phyloP scores from a whole-genome alignment of 2,888 invertebrate species.

The Mamestra brassicae region DNA sequence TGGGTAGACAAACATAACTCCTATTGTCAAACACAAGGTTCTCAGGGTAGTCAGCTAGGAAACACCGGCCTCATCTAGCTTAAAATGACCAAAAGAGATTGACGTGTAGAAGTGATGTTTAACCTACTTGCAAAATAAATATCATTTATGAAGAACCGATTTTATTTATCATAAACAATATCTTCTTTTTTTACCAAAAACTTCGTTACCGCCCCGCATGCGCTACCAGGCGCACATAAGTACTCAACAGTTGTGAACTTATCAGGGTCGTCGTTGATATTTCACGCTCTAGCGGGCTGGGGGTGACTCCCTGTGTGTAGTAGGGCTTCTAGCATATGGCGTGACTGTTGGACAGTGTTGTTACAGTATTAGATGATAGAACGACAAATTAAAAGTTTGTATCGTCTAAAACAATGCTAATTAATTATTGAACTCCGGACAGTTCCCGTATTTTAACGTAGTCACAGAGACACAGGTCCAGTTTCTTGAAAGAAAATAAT shows the following conservation, averaged over 20 bases:
- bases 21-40: background rate
- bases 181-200: constrained; percentile 1
- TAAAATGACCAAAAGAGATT: too few relatives aligned
- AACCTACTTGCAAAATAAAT: too few relatives aligned
- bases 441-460: too few relatives aligned
- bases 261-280: constrained; percentile 56
- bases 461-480: too few relatives aligned
- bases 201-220: background rate
- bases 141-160: background rate
- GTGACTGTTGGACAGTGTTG: constrained; percentile 25
- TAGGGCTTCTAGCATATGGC: constrained; percentile 53
- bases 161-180: background rate
- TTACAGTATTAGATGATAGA: constrained; percentile 2
- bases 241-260: constrained; percentile 40
- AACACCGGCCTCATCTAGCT: too few relatives aligned
- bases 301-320: constrained; percentile 33
- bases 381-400: background rate
- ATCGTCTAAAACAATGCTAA: background rate
- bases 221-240: constrained; percentile 25
- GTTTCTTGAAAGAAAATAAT: too few relatives aligned
- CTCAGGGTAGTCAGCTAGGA: too few relatives aligned
- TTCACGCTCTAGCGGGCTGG: constrained; percentile 50
- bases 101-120: too few relatives aligned
- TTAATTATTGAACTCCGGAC: too few relatives aligned
- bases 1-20: background rate